These are phyloP conservation scores for Hyla sarda DNA, from an alignment of 2,113 vertebrate genomes.

Conservation along the genomic window DNA sequence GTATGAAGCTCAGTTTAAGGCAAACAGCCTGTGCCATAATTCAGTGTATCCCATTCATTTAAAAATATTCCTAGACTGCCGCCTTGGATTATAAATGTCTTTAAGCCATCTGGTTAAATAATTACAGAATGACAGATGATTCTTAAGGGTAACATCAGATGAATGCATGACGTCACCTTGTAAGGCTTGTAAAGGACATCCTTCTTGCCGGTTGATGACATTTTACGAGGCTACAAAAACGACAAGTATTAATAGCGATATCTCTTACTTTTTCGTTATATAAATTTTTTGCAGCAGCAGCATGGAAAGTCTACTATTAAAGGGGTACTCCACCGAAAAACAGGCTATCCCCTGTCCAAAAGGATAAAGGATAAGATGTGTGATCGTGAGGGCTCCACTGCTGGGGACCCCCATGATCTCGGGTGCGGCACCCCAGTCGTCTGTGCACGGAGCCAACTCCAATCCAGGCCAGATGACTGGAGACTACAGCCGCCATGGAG, in stretches of 20 bases:
- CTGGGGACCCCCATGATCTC: no score
- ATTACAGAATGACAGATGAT: constrained; percentile 39
- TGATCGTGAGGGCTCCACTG: no score
- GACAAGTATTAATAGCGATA: background rate
- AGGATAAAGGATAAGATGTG: no score
- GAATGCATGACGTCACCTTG: constrained; percentile 10
- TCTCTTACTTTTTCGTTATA: background rate
- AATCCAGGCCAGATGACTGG: no score
- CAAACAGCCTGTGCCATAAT: constrained; percentile 2
- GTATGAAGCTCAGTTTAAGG: background rate
- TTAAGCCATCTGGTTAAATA: constrained; percentile 48
- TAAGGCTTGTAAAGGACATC: constrained; percentile 31
- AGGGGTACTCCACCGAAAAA: no score
- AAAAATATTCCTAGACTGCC: constrained; percentile 31
- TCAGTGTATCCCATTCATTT: constrained; percentile 33
- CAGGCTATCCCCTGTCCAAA: no score
- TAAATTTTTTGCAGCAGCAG: background rate
- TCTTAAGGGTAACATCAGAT: constrained; percentile 40
- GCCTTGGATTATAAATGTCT: constrained; percentile 39
- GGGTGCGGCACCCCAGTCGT: no score
- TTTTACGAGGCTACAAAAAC: background rate
- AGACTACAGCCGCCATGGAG: no score
- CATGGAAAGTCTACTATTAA: no score
- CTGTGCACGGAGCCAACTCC: no score
- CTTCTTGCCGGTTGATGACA: background rate